Evolutionary conservation across 2,797 vertebrate genomes (phyloP), one percentile per base, ranked within the genome.

Genomic region (Sebastes hopkinsi): DNA sequence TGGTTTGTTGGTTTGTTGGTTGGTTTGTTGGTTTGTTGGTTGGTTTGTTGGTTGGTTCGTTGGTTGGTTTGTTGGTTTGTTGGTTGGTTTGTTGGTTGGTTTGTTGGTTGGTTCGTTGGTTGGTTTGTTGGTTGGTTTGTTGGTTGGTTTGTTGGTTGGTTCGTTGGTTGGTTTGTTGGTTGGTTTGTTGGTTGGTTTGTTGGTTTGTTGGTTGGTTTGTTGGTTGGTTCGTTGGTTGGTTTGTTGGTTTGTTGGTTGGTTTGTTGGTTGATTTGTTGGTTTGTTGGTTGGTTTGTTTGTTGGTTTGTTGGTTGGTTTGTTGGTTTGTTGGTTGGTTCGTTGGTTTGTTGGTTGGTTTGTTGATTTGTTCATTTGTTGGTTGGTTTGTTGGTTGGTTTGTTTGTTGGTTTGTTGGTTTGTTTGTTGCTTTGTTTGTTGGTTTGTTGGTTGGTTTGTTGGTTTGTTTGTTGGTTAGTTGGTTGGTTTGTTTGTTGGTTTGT

Each of bases 351-450:
- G 32, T 34, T 34, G 1, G 9, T 34, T 34, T 0, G 32, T 34
- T 34, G 0, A 9, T 34, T 34, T 0, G 32, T 34, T 34, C 0
- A 9, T 34, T 34, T 0, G 12, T 36, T 36, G 0, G 34, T 38
- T 38, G 0, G 12, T 38, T 38, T 0, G 12, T 36, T 36, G 0
- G 11, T 36, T 36, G 0, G 4, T 36, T 36, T 0, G 11, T 36
- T 36, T 0, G 11, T 36, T 36, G 1, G 11, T 36, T 36, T 0
- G 11, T 36, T 36, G 0, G 34, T 34, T 34, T 0, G 10, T 36
- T 34, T 0, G 32, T 34, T 34, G 0, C 3, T 34, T 34, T 0
- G 8, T 34, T 36, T 0, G 10, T 36, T 36, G 0, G 34, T 36
- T 36, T 0, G 34, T 36, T 36, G 0, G 10, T 34, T 34, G 0